Conservation (phyloP, 1,140 invertebrate species). For the Caenorhabditis tropicalis region DNA sequence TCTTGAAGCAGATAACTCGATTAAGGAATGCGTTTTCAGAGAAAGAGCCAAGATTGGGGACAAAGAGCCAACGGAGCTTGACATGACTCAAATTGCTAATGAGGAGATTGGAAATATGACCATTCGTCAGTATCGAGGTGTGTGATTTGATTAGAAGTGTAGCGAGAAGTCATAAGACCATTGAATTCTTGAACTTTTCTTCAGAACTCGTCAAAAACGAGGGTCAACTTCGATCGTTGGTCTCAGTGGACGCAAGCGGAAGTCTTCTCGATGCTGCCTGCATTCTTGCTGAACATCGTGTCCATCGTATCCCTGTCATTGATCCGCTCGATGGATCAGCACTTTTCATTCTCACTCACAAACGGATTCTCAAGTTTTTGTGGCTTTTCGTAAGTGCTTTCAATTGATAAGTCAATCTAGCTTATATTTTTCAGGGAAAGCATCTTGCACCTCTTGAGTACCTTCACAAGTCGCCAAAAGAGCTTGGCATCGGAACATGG, state of each 20-base stretch:
- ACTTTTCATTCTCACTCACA: constrained; percentile 56
- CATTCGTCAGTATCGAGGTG: constrained; percentile 47
- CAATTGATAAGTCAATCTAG: background rate
- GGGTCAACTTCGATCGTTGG: constrained; percentile 15
- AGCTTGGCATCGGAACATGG: constrained; percentile 54
- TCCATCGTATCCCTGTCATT: constrained; percentile 51
- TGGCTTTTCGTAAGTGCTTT: constrained; percentile 53
- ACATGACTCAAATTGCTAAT: constrained; percentile 2
- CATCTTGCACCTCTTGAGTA: constrained; percentile 49
- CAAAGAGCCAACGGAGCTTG: constrained; percentile 28
- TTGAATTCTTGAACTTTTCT: background rate
- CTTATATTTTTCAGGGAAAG: constrained; percentile 36
- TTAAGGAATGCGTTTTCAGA: background rate
- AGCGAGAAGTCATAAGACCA: no score
- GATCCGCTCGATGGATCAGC: constrained; percentile 43
- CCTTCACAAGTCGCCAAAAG: constrained; percentile 48
- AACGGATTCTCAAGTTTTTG: constrained; percentile 54
- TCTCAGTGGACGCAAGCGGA: constrained; percentile 33
- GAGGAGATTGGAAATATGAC: constrained; percentile 52
- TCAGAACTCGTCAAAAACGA: constrained; percentile 48
- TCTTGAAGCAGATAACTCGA: background rate
- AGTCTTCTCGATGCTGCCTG: constrained; percentile 54
- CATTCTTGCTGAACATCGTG: constrained; percentile 43
- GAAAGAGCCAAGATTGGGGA: constrained; percentile 15
- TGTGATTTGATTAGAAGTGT: background rate